These are phyloP conservation scores for Hylaea fasciaria DNA, from an alignment of 2,888 invertebrate species.

Conservation along the genomic window DNA sequence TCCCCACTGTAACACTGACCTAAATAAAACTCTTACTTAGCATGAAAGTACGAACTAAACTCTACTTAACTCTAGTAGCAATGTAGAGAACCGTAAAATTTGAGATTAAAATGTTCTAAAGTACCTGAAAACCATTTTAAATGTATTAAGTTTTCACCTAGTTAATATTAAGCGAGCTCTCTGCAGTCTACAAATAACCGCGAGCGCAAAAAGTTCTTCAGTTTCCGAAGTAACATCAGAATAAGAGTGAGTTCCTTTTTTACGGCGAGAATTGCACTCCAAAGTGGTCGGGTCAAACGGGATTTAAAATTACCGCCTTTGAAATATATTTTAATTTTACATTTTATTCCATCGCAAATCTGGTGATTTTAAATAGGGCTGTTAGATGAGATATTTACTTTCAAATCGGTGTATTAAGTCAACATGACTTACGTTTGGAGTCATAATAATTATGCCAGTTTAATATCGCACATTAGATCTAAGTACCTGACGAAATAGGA, in stretches of 20 bases:
- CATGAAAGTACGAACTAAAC: no score
- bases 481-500: no score
- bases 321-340: background rate
- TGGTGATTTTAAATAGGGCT: no score
- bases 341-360: background rate
- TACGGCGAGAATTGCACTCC: slow-evolving; percentile 6
- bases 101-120: background rate
- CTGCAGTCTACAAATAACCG: background rate
- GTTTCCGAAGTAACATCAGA: slow-evolving; percentile 17
- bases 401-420: no score
- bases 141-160: background rate
- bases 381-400: no score
- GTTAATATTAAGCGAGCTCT: background rate
- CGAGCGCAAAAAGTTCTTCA: background rate
- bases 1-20: no score
- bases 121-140: background rate
- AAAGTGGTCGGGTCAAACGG: slow-evolving; percentile 14
- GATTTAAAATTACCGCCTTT: slow-evolving; percentile 23
- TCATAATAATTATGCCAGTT: no score
- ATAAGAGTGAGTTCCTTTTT: slow-evolving; percentile 22
- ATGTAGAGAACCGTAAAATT: no score
- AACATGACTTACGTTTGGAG: no score
- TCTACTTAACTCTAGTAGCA: no score
- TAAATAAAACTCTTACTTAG: no score
- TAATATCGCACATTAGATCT: no score